Conservation (phyloP, 2,888 invertebrate genomes). For the Parascotia fuliginaria region DNA sequence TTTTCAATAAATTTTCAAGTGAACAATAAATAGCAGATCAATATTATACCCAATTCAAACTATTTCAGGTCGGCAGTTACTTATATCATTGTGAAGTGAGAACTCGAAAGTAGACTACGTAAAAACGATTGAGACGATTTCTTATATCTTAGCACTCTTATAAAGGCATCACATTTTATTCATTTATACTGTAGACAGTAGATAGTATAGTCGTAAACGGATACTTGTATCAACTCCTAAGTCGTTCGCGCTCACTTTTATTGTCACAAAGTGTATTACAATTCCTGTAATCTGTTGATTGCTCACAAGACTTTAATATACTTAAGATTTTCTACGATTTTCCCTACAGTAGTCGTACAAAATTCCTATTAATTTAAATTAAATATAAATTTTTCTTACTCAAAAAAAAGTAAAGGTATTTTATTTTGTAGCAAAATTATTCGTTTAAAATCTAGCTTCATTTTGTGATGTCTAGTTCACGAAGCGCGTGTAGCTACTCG, state of each 20-base stretch:
- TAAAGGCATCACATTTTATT: slow-evolving; percentile 8
- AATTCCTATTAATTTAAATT: slow-evolving; percentile 33
- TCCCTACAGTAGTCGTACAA: slow-evolving; percentile 6
- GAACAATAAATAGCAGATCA: too few species aligned
- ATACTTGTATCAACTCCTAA: slow-evolving; percentile 21
- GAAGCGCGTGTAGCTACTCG: slow-evolving; percentile 22
- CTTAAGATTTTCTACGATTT: slow-evolving; percentile 23
- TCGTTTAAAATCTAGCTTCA: slow-evolving; percentile 23
- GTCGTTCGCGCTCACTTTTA: slow-evolving; percentile 29
- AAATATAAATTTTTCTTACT: slow-evolving; percentile 36
- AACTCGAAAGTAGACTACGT: not conserved
- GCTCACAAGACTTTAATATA: slow-evolving; percentile 28
- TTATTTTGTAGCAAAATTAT: slow-evolving; percentile 14
- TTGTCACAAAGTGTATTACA: slow-evolving; percentile 33
- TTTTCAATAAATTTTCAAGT: too few species aligned
- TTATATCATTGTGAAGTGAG: not conserved
- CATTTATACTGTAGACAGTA: slow-evolving; percentile 8
- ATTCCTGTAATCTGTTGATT: slow-evolving; percentile 41
- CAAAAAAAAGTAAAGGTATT: slow-evolving; percentile 13
- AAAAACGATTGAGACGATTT: not conserved
- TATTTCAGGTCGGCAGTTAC: not conserved
- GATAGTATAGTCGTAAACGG: slow-evolving; percentile 32
- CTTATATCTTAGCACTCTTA: not conserved
- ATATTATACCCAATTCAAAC: not conserved
- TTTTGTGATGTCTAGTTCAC: slow-evolving; percentile 19